Percentiles rank a stretch among this genome's conserved stretches.
Conservation (phyloP, 2,797 vertebrate species). For the Sarcophilus harrisii region DNA sequence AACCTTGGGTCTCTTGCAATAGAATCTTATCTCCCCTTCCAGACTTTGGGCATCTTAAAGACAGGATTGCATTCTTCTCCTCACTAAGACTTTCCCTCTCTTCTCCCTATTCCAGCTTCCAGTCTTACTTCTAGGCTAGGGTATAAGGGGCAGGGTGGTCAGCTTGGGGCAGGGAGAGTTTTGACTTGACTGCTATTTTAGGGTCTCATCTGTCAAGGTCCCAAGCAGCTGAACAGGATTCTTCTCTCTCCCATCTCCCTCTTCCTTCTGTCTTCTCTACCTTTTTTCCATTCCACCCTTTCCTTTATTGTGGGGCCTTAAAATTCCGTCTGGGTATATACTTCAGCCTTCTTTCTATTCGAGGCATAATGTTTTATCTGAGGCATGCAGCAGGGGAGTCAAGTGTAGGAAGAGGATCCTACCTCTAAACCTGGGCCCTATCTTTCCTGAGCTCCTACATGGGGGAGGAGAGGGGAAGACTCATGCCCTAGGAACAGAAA, state of each 20-base stretch:
- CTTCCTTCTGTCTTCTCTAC: not conserved
- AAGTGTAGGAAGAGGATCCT: not conserved
- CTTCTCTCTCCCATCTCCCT: not conserved
- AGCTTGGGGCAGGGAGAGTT: not conserved
- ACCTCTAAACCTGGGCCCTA: not conserved
- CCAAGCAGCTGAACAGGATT: not conserved
- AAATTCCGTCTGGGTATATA: slow-evolving; percentile 26
- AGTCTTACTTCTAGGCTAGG: not conserved
- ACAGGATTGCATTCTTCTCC: not conserved
- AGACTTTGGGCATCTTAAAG: not conserved
- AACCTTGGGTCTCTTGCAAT: not conserved
- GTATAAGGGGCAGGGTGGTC: not conserved
- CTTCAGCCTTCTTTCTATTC: not conserved
- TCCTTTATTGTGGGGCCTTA: not conserved
- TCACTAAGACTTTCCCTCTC: not conserved
- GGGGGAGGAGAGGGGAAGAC: not conserved
- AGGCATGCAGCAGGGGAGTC: not conserved
- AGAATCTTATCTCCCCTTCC: not conserved
- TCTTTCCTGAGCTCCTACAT: not conserved
- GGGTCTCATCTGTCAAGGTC: not conserved
- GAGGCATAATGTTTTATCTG: not conserved
- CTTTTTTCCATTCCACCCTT: not conserved
- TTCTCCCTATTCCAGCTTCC: not conserved
- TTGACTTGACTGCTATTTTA: not conserved
- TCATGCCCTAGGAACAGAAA: not conserved